Percentiles rank a stretch among this genome's conserved stretches.
These are phyloP conservation scores for Motacilla alba DNA, from an alignment of 2,113 vertebrate species.

Conservation along the genomic window DNA sequence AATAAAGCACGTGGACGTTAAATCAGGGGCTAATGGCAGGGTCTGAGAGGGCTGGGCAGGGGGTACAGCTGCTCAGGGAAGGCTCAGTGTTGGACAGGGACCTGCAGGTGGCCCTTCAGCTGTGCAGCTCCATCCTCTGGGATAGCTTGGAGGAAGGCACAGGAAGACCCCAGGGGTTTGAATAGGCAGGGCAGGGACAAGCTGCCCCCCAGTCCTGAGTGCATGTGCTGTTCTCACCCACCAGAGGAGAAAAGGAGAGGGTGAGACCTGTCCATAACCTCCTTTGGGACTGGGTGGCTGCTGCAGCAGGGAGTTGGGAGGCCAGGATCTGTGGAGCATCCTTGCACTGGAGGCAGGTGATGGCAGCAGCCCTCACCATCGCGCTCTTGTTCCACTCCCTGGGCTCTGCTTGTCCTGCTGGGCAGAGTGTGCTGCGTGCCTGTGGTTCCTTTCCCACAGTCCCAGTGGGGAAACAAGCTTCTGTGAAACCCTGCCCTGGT, in stretches of 20 bases:
- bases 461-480: background rate
- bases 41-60: background rate
- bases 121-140: accelerated
- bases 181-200: background rate
- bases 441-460: background rate
- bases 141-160: background rate
- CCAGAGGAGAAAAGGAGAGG: background rate
- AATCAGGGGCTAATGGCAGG: background rate
- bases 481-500: background rate
- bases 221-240: background rate
- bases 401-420: background rate
- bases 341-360: accelerated
- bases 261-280: background rate
- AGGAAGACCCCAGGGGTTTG: background rate
- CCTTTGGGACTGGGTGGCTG: background rate
- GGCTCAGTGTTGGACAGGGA: background rate
- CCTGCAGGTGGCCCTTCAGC: background rate
- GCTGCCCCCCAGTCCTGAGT: background rate
- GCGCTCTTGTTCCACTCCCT: accelerated
- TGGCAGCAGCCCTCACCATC: background rate
- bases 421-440: background rate
- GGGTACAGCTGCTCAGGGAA: background rate
- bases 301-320: background rate
- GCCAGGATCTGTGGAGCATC: background rate
- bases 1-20: background rate